phyloP scores from a whole-genome alignment of 2,888 invertebrate genomes.

The Amphipoea oculea region DNA sequence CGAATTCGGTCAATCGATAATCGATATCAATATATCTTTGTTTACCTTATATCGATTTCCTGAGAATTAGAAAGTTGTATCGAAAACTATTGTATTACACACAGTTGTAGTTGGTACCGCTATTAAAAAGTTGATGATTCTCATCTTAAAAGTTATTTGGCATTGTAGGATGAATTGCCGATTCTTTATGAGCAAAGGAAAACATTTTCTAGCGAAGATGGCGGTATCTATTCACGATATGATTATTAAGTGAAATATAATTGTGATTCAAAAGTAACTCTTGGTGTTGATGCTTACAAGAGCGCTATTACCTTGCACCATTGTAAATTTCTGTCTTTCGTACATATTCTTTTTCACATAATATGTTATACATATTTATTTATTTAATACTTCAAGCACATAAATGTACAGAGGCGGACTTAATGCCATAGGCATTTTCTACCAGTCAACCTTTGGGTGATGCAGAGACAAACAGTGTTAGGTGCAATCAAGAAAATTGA shows the following conservation, averaged over 20 bases:
- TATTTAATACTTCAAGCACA: no score
- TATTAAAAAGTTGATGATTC: conserved; percentile 54
- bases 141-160: conserved; percentile 44
- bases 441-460: no score
- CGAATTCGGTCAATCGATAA: conserved; percentile 66
- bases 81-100: conserved; percentile 65
- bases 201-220: neutral
- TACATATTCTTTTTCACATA: neutral
- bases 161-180: conserved; percentile 48
- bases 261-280: neutral
- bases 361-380: no score
- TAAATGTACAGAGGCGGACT: no score
- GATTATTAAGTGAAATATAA: neutral
- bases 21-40: conserved; percentile 68
- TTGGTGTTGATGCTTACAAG: neutral
- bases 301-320: neutral
- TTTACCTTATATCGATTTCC: conserved; percentile 72
- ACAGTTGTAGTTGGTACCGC: conserved; percentile 49
- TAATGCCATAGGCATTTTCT: no score
- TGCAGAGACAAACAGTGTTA: no score
- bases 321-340: neutral
- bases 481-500: no score
- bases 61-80: conserved; percentile 70
- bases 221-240: neutral
- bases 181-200: conserved; percentile 19